Percentiles rank a stretch among this genome's conserved stretches.
Conservation (phyloP, 2,888 invertebrate genomes). For the Steinernema hermaphroditum region DNA sequence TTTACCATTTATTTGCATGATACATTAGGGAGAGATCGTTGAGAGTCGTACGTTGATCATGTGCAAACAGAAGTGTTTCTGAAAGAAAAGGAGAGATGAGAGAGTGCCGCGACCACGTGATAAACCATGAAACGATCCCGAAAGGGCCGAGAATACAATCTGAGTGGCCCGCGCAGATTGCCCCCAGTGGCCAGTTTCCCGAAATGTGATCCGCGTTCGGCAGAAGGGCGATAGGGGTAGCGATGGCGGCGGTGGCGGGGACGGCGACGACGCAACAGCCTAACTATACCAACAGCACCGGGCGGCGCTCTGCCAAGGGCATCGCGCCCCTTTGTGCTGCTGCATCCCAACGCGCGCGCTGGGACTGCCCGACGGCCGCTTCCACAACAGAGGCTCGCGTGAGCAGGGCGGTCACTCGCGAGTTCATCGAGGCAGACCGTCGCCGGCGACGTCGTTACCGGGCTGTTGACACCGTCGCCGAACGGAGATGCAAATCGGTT, state of each 20-base stretch:
- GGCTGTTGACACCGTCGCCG: background rate
- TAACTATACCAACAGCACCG: slow-evolving; percentile 29
- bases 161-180: background rate
- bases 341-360: slow-evolving; percentile 23
- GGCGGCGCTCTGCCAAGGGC: slow-evolving; percentile 29
- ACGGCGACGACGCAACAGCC: slow-evolving; percentile 27
- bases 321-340: slow-evolving; percentile 24
- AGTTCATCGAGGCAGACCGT: background rate
- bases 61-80: background rate
- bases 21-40: slow-evolving; percentile 18
- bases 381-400: background rate
- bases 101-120: background rate
- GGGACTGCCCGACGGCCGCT: background rate
- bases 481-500: no score
- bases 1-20: slow-evolving; percentile 23
- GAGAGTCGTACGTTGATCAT: background rate
- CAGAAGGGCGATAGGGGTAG: slow-evolving; percentile 2
- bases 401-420: no score
- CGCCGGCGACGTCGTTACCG: background rate
- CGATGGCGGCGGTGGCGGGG: no score
- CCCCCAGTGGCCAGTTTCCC: background rate
- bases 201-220: slow-evolving; percentile 9
- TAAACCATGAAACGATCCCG: no score
- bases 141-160: background rate
- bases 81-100: background rate